These are phyloP conservation scores for Cinclus mexicanus DNA, from an alignment of 2,113 vertebrate genomes.

Conservation along the genomic window DNA sequence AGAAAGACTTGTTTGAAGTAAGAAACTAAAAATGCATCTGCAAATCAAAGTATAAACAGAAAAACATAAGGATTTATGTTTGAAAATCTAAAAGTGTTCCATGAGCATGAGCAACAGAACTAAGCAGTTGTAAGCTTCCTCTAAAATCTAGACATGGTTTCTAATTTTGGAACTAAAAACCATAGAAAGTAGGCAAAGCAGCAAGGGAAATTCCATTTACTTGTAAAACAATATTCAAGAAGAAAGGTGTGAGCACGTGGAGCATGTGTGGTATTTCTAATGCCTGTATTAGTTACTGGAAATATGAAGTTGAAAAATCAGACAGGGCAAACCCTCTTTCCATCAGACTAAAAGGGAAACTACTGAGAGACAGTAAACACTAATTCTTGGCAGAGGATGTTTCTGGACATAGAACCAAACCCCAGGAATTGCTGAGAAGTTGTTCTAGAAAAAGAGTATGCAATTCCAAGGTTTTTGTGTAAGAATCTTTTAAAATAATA, in stretches of 20 bases:
- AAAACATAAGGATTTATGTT: not conserved
- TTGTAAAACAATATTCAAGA: not conserved
- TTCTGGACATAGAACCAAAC: not conserved
- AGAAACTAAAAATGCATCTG: not conserved
- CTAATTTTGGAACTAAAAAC: not conserved
- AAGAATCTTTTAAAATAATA: not conserved
- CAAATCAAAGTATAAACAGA: not conserved
- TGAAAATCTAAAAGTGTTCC: not conserved
- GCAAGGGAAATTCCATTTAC: not conserved
- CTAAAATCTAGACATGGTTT: not conserved
- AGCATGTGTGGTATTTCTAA: not conserved
- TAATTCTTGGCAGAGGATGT: not conserved
- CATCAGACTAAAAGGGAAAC: not conserved
- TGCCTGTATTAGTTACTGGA: not conserved
- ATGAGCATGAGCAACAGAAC: not conserved
- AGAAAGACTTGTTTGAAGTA: not conserved
- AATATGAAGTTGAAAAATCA: not conserved
- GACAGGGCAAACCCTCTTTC: not conserved
- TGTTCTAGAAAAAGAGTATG: not conserved
- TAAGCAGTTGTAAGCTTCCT: not conserved
- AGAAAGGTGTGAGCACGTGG: rapidly evolving
- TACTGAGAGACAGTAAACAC: not conserved
- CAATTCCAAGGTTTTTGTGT: not conserved
- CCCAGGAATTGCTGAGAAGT: not conserved
- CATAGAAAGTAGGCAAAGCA: not conserved